Evolutionary conservation across 23 tunicate genomes (phyloP), one percentile per base, ranked within the genome.

Genomic region (Styela plicata): DNA sequence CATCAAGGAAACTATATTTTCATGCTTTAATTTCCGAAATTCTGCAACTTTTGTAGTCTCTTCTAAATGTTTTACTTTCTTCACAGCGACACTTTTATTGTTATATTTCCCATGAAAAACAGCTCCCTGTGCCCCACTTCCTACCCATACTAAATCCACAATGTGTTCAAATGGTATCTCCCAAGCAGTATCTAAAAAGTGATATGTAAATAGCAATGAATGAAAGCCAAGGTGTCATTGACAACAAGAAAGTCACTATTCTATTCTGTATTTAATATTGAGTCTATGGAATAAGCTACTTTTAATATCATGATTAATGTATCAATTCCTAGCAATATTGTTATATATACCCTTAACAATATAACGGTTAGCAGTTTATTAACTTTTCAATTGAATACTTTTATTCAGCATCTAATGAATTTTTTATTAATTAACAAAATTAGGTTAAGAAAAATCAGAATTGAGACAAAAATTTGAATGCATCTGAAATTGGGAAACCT

Each of bases 81-180:
- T 76, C 0, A 76, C 81, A 0, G 81, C 81, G 63, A 76, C 81
- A 35, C 27, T 21, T 1, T 52, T 34, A 24, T 36, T 76, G 67
- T 76, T 76, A 28, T 76, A 76, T 76, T 52, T 76, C 31, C 81
- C 81, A 23, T 27, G 1, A 52, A 36, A 76, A 22, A 76, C 81
- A 76, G 81, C 81, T 10, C 81, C 81, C 1, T 76, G 81, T 31
- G 63, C 52, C 24, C 81, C 81, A 2, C 81, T 76, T 37, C 81
- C 81, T 7, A 76, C 37, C 81, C 81, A 76, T 22, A 35, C 81
- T 29, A 37, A 52, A 28, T 76, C 81, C 1, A 19, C 29, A 37
- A 76, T 76, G 13, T 23, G n/a, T 1, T 76, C 81, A 2, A 76
- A 76, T 36, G 81, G 81, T 7, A 76, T 76, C 29, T 76, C 81